Evolutionary conservation across 2,797 vertebrate genomes (phyloP).

Genomic region (Knipowitschia caucasica): DNA sequence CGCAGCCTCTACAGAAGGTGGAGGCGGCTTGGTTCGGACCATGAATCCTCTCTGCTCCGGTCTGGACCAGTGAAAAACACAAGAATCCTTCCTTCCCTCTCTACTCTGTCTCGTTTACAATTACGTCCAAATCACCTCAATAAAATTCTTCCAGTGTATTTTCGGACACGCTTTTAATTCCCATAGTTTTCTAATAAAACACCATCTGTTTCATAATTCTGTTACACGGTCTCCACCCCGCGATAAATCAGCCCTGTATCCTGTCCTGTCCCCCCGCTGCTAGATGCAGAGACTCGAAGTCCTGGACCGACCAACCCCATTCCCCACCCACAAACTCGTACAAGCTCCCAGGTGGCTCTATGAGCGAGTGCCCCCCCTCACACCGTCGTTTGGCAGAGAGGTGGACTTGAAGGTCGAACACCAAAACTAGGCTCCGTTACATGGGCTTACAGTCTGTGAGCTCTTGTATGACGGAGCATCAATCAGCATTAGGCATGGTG

Average conservation of each 20-base stretch:
- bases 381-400: constrained; percentile 35
- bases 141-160: too few relatives aligned
- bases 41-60: too few relatives aligned
- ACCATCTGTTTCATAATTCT: constrained; percentile 1
- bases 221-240: constrained; percentile 6
- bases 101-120: too few relatives aligned
- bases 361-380: constrained; percentile 42
- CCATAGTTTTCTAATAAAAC: background rate
- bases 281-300: constrained; percentile 21
- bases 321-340: background rate
- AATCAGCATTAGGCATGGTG: constrained; percentile 67
- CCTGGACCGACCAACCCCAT: too few relatives aligned
- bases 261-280: constrained; percentile 17
- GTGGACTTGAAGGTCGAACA: constrained; percentile 72
- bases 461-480: constrained; percentile 41
- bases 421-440: constrained; percentile 7
- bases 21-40: too few relatives aligned
- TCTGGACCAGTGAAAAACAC: too few relatives aligned
- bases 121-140: too few relatives aligned
- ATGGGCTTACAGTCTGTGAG: constrained; percentile 28
- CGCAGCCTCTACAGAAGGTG: too few relatives aligned
- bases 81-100: too few relatives aligned
- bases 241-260: constrained; percentile 12
- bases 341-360: constrained; percentile 40
- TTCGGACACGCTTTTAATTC: background rate